Conservation (phyloP, 2,888 invertebrate species). For the Gandaritis pyraliata region DNA sequence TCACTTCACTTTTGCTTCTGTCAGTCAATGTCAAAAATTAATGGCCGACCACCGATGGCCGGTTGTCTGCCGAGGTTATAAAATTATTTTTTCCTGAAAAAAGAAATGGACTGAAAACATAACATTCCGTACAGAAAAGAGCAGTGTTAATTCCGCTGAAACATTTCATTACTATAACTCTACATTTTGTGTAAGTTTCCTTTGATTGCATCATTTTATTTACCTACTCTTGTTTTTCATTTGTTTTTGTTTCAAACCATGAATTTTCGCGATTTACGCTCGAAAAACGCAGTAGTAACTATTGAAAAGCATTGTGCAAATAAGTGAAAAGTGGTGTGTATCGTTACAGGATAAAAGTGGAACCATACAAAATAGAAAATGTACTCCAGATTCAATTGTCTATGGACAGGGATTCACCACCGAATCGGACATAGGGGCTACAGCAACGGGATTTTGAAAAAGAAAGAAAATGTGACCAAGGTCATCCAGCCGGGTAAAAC, state of each 20-base stretch:
- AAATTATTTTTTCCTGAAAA: constrained; percentile 21
- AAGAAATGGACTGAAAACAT: constrained; percentile 26
- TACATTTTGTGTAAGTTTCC: constrained; percentile 46
- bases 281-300: constrained; percentile 18
- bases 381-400: constrained; percentile 70
- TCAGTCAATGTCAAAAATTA: constrained; percentile 24
- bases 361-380: constrained; percentile 52
- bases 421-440: constrained; percentile 52
- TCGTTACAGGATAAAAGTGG: constrained; percentile 63
- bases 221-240: constrained; percentile 49
- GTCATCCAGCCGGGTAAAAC: constrained; percentile 75
- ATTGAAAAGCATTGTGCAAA: constrained; percentile 43
- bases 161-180: constrained; percentile 13
- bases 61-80: constrained; percentile 36
- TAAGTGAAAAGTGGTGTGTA: constrained; percentile 66
- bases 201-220: constrained; percentile 50
- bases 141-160: constrained; percentile 11
- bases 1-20: not conserved
- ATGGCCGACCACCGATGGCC: constrained; percentile 31
- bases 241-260: constrained; percentile 52
- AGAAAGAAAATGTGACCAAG: constrained; percentile 59
- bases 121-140: constrained; percentile 34
- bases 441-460: constrained; percentile 65
- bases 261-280: constrained; percentile 30
- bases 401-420: constrained; percentile 53